Evolutionary conservation across 2,888 invertebrate genomes (phyloP).

Genomic region (Tinea trinotella): DNA sequence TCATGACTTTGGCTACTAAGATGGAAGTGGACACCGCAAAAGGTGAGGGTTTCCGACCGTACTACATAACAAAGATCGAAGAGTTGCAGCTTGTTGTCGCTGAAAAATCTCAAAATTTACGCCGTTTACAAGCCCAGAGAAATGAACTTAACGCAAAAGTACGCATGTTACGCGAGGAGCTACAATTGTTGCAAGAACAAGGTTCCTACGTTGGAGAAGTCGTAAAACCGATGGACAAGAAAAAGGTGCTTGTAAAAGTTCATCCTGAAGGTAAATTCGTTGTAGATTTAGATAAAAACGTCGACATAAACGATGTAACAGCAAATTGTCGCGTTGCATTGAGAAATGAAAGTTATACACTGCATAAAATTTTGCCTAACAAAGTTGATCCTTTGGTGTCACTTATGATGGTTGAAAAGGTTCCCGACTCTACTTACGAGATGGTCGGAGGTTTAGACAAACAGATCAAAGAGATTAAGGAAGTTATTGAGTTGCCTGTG

Average conservation of each 20-base stretch:
- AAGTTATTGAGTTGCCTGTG: slow-evolving; percentile 98
- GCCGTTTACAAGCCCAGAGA: slow-evolving; percentile 96
- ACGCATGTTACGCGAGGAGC: slow-evolving; percentile 96
- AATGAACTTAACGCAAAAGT: slow-evolving; percentile 99
- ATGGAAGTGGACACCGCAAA: slow-evolving; percentile 83
- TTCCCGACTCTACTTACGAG: slow-evolving; percentile 99
- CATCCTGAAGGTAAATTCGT: slow-evolving; percentile 99
- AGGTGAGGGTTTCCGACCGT: slow-evolving; percentile 93
- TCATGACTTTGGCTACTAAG: slow-evolving; percentile 62
- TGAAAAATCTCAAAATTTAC: slow-evolving; percentile 97
- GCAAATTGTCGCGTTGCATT: slow-evolving; percentile 98
- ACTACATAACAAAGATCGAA: slow-evolving; percentile 98
- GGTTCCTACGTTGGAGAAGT: slow-evolving; percentile 99
- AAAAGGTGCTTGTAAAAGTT: slow-evolving; percentile 98
- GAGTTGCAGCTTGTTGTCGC: slow-evolving; percentile 95
- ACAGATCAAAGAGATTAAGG: slow-evolving; percentile 99
- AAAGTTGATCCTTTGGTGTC: slow-evolving; percentile 99
- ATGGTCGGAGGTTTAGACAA: slow-evolving; percentile 99
- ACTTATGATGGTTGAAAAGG: slow-evolving; percentile 99
- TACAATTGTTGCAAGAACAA: slow-evolving; percentile 96
- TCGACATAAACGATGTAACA: slow-evolving; percentile 97
- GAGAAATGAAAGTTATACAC: slow-evolving; percentile 97
- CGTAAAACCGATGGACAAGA: slow-evolving; percentile 99
- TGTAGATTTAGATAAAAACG: slow-evolving; percentile 98
- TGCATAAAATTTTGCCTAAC: slow-evolving; percentile 98